Evolutionary conservation across 2,113 vertebrate species (phyloP), one percentile per base, ranked within the genome.

Genomic region (Casuarius casuarius): DNA sequence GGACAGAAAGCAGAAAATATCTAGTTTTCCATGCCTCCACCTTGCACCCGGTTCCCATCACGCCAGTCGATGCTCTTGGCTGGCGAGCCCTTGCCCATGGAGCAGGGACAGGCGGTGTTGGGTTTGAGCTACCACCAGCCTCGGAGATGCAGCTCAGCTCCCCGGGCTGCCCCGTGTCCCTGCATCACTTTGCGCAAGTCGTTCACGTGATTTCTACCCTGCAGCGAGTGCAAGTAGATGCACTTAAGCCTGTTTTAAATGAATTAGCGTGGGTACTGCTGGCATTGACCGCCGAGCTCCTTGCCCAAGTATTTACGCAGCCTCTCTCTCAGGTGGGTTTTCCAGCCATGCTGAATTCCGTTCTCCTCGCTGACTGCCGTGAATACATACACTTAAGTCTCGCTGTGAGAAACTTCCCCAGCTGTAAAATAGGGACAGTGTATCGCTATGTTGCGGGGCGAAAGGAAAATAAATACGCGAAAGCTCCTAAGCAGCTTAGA

Each of bases 401-500:
- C 61, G 25, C 67, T 2, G 20, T 18, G 93, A 95, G 87, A 1
- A 93, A 90, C 82, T 95, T 96, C 85, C 90, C 79, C 92, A 92
- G 94, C 88, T 92, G 92, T 29, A 61, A 86, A 96, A 97, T 1
- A 92, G 38, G 65, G 90, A 94, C 88, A 92, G 92, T 86, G 93
- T 81, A 18, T 86, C 72, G 71, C 75, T 67, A 17, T 42, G 0
- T 78, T 9, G 56, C 85, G 79, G 75, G 88, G 76, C 71, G 88
- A 93, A 96, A 94, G 85, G 93, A 92, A 97, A 97, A 96, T 95
- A 97, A 96, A 97, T 95, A 61, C 0, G 0, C 42, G 67, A 93
- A 97, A 94, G 96, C 96, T 96, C 42, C 90, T 95, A 92, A 97
- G 96, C 76, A 20, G 93, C 76, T 95, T 89, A 78, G 85, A 93